Evolutionary conservation across 2,797 vertebrate genomes (phyloP).

Genomic region (Tamandua tetradactyla): DNA sequence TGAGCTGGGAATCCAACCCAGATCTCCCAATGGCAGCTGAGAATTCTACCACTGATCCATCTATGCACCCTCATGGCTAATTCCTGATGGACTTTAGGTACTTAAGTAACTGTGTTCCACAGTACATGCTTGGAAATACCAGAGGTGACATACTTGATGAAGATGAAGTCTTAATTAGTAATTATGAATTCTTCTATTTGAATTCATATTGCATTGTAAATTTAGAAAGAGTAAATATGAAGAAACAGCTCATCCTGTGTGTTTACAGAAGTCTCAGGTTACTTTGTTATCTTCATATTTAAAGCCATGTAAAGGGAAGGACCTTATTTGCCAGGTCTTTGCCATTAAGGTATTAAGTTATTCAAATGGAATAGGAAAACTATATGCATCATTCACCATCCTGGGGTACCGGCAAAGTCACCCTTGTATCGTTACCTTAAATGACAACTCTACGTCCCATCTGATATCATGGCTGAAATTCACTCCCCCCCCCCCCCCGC

Average conservation of each 20-base stretch:
- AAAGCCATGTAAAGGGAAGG: not conserved
- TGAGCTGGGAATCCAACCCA: no score
- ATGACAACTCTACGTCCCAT: not conserved
- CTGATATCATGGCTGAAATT: not conserved
- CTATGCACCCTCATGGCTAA: no score
- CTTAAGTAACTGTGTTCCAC: not conserved
- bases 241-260: not conserved
- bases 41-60: no score
- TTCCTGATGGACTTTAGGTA: not conserved
- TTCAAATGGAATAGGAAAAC: not conserved
- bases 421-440: not conserved
- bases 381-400: not conserved
- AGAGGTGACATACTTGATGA: not conserved
- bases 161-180: not conserved
- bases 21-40: no score
- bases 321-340: not conserved
- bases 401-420: not conserved
- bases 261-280: not conserved
- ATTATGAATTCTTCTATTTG: not conserved
- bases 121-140: not conserved
- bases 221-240: not conserved
- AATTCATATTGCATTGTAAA: slow-evolving; percentile 1
- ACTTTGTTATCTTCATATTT: not conserved
- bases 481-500: fast-evolving
- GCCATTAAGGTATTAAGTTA: not conserved